Base-by-base conservation (phyloP, 2,888 invertebrate genomes). In the Cartodere bifasciata region DNA sequence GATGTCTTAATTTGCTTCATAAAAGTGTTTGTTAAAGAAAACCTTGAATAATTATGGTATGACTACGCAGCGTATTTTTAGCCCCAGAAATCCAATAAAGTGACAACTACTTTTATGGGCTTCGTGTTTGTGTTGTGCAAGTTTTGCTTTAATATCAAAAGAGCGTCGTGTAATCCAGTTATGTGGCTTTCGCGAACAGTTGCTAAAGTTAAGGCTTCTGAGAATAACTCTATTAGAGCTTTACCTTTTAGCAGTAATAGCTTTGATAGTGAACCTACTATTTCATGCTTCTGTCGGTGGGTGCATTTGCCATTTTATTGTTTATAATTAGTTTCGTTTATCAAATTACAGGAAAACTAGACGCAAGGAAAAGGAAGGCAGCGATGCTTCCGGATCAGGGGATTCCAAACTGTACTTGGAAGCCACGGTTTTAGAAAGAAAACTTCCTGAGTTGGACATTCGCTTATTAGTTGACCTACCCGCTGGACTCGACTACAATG, bases 361-460 rank as follows among this genome's bases (percentile, higher is more conserved):
- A 65, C 85, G 91, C 64, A 91, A 91, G 70, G 92, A 92, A 64
- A 87, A 88, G 63, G 91, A 91, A 62, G 78, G 78, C 51, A 72
- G 74, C 48, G 65, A 67, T 37, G 61, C 70, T 30, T 63, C 64
- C 46, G 66, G 69, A 40, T 74, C 69, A 58, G 83, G 76, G 60
- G 90, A 83, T 68, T 83, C 86, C 56, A 91, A 91, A 72, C 70
- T 90, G 59, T 95, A 95, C 70, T 75, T 94, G 64, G 90, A 92
- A 70, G 87, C 90, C 60, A 83, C 86, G 59, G 82, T 90, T 56
- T 74, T 90, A 58, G 91, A 94, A 70, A 75, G 87, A 63, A 86
- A 88, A 68, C 72, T 92, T 62, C 85, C 88, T 50, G 90, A 94
- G 66, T 76, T 87, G 58, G 91, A 94, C 72, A 75, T 97, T 69